These are phyloP conservation scores for Aurelia aurita DNA, from an alignment of 30 jellyfish, hydroid and myxozoan species.

Conservation along the genomic window DNA sequence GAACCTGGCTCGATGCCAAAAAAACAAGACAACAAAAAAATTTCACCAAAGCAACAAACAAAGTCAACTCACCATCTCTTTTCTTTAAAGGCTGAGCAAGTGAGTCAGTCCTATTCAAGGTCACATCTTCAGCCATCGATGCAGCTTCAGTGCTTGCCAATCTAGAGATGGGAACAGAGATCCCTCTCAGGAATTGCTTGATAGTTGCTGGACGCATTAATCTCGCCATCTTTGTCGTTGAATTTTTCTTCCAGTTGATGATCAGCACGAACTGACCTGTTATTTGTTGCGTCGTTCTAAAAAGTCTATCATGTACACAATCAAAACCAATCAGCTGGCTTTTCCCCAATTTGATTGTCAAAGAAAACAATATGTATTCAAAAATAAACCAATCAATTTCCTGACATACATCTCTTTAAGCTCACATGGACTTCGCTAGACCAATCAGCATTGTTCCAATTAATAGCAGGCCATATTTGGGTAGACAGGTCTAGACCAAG, in stretches of 20 bases:
- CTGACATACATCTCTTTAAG: too few relatives aligned
- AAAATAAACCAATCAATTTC: too few relatives aligned
- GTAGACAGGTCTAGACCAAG: constrained; percentile 4
- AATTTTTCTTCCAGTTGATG: background rate
- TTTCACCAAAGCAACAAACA: too few relatives aligned
- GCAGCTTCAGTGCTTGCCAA: constrained; percentile 20
- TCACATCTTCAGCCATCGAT: constrained; percentile 28
- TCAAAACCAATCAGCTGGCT: background rate
- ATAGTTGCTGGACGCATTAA: constrained; percentile 16
- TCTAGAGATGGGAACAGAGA: constrained; percentile 2
- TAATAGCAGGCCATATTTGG: background rate
- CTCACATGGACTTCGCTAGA: background rate
- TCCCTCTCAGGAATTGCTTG: constrained; percentile 33
- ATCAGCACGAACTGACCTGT: background rate
- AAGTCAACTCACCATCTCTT: constrained; percentile 57
- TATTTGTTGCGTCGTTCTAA: constrained; percentile 4
- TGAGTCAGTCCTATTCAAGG: constrained; percentile 23
- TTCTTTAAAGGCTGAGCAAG: constrained; percentile 60
- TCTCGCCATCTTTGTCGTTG: constrained; percentile 42
- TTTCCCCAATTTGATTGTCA: too few relatives aligned
- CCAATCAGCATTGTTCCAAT: background rate
- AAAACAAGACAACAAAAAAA: too few relatives aligned
- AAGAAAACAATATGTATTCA: too few relatives aligned
- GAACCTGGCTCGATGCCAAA: too few relatives aligned
- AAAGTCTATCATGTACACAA: background rate